phyloP scores from a whole-genome alignment of 2,888 invertebrate genomes.

The Capitulum mitella region DNA sequence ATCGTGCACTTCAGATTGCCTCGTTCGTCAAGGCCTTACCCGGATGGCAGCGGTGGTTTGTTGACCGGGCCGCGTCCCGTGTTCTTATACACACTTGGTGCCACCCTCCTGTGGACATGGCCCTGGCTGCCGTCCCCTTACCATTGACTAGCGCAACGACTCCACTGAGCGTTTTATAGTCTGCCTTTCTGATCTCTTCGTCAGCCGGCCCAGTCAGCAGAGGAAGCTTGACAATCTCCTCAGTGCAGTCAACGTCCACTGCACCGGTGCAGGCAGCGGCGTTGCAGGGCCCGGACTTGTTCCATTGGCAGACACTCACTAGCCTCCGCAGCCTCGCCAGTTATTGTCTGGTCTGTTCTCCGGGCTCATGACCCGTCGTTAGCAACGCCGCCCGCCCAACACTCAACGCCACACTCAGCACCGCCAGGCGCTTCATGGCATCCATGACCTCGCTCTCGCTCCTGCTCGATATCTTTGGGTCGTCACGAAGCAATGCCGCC shows the following conservation, averaged over 20 bases:
- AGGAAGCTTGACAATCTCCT: background rate
- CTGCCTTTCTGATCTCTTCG: background rate
- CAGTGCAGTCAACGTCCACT: background rate
- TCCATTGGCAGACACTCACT: background rate
- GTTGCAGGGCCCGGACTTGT: background rate
- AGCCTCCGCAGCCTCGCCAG: background rate
- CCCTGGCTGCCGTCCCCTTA: too few species aligned
- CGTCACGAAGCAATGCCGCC: conserved; percentile 19
- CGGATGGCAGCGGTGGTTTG: too few species aligned
- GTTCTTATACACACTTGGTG: too few species aligned
- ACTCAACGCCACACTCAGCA: background rate
- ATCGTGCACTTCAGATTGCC: too few species aligned
- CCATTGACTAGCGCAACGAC: too few species aligned
- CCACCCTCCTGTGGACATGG: too few species aligned
- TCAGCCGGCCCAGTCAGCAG: background rate
- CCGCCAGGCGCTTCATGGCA: conserved; percentile 13
- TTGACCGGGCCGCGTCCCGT: too few species aligned
- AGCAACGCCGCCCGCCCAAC: background rate
- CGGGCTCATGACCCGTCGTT: background rate
- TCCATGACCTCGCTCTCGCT: background rate
- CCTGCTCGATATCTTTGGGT: conserved; percentile 21
- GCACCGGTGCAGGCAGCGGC: background rate
- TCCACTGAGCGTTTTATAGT: too few species aligned
- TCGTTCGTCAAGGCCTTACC: too few species aligned
- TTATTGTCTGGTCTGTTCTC: background rate